phyloP scores from a whole-genome alignment of 2,797 vertebrate species.

The Sebastes nivosus region DNA sequence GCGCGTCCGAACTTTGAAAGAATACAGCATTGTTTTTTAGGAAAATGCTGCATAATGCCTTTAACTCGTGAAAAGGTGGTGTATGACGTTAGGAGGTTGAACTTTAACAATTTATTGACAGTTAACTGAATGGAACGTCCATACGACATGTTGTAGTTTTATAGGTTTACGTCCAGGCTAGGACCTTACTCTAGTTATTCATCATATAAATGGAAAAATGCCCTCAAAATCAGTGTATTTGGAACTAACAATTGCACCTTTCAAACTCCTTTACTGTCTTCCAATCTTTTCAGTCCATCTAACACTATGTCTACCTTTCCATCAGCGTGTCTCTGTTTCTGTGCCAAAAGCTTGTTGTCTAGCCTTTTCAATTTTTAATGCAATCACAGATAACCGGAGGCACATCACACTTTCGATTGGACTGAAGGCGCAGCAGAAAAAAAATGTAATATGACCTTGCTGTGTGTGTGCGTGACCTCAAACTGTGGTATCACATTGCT shows the following conservation, averaged over 20 bases:
- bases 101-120: background rate
- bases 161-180: background rate
- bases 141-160: background rate
- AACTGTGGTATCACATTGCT: conserved; percentile 35
- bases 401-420: conserved; percentile 4
- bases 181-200: background rate
- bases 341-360: background rate
- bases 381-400: conserved; percentile 17
- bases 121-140: background rate
- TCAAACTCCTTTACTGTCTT: background rate
- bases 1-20: too few relatives aligned
- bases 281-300: background rate
- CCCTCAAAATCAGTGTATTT: background rate
- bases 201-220: background rate
- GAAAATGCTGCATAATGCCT: background rate
- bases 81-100: background rate
- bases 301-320: background rate
- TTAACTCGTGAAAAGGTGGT: background rate
- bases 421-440: background rate
- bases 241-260: background rate
- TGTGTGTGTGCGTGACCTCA: conserved; percentile 2
- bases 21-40: too few relatives aligned
- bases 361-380: conserved; percentile 39
- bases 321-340: background rate
- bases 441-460: conserved; percentile 20